Evolutionary conservation across 2,797 vertebrate species (phyloP).

Genomic region (Buceros bicornis): DNA sequence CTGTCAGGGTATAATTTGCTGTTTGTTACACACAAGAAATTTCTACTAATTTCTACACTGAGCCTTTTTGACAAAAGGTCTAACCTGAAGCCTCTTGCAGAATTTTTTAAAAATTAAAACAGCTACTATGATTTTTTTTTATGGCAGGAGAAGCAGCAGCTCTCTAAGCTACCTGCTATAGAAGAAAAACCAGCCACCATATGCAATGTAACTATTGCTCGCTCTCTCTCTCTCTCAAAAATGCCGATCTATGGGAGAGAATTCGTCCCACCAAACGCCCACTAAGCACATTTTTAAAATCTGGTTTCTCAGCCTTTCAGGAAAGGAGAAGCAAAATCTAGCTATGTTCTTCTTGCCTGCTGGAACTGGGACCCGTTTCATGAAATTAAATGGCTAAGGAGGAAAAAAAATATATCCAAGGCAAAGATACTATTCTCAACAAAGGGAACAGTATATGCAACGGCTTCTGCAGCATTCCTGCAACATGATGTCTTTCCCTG

Average conservation of each 20-base stretch:
- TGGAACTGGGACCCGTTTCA: slow-evolving; percentile 72
- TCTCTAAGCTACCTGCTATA: slow-evolving; percentile 30
- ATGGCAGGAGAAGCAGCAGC: neutral
- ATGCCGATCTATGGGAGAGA: slow-evolving; percentile 69
- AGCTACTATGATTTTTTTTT: neutral
- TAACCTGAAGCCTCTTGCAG: neutral
- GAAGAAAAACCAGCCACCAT: slow-evolving; percentile 55
- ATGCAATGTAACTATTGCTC: slow-evolving; percentile 12
- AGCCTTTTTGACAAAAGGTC: neutral
- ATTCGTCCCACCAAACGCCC: slow-evolving; percentile 79
- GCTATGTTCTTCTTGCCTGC: slow-evolving; percentile 68
- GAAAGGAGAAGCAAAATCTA: slow-evolving; percentile 76
- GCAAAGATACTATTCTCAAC: slow-evolving; percentile 56
- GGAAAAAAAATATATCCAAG: slow-evolving; percentile 44
- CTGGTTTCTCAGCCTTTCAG: slow-evolving; percentile 79
- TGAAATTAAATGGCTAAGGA: slow-evolving; percentile 73
- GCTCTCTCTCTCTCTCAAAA: neutral
- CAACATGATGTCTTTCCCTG: slow-evolving; percentile 61
- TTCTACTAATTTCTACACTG: neutral
- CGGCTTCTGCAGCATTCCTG: slow-evolving; percentile 49
- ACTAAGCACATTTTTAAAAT: slow-evolving; percentile 80
- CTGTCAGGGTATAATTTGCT: neutral
- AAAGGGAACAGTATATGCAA: slow-evolving; percentile 69
- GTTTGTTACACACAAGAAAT: neutral
- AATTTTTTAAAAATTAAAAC: neutral